phyloP scores from a whole-genome alignment of 2,888 invertebrate species.

The Philereme vetulata region DNA sequence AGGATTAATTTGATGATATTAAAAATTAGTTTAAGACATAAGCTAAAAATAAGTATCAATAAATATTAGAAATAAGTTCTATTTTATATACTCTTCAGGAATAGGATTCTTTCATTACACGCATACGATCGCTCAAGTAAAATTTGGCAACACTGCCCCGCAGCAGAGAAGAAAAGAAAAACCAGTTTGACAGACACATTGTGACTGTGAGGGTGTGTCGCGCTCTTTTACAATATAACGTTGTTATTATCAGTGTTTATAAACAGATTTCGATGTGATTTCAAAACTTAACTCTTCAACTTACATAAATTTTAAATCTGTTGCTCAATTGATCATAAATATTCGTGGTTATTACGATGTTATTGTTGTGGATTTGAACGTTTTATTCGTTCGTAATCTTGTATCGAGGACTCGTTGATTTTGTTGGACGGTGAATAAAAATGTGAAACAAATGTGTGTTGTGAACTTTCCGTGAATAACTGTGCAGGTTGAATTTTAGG shows the following conservation, averaged over 20 bases:
- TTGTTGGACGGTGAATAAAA: constrained; percentile 73
- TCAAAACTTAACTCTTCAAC: constrained; percentile 41
- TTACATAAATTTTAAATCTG: constrained; percentile 57
- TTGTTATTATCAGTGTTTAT: constrained; percentile 76
- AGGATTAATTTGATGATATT: too few species aligned
- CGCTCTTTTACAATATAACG: constrained; percentile 55
- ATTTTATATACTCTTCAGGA: too few species aligned
- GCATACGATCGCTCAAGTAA: too few species aligned
- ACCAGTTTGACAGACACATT: constrained; percentile 74
- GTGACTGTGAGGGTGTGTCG: constrained; percentile 56
- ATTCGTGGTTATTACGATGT: constrained; percentile 46
- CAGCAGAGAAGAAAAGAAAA: constrained; percentile 30
- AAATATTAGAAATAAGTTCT: too few species aligned
- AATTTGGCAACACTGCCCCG: too few species aligned
- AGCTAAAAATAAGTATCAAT: too few species aligned
- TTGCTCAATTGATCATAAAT: constrained; percentile 38
- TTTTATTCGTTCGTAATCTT: constrained; percentile 78
- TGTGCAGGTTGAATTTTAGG: constrained; percentile 47
- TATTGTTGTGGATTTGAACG: constrained; percentile 67
- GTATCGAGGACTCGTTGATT: constrained; percentile 72
- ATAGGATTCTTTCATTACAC: too few species aligned
- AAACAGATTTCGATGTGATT: constrained; percentile 62
- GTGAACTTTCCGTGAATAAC: constrained; percentile 61
- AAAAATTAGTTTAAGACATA: too few species aligned
- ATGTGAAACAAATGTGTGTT: constrained; percentile 74